Percentiles rank a stretch among this genome's conserved stretches.
Conservation (phyloP, 2,888 invertebrate species). For the Gymnoscelis rufifasciata region DNA sequence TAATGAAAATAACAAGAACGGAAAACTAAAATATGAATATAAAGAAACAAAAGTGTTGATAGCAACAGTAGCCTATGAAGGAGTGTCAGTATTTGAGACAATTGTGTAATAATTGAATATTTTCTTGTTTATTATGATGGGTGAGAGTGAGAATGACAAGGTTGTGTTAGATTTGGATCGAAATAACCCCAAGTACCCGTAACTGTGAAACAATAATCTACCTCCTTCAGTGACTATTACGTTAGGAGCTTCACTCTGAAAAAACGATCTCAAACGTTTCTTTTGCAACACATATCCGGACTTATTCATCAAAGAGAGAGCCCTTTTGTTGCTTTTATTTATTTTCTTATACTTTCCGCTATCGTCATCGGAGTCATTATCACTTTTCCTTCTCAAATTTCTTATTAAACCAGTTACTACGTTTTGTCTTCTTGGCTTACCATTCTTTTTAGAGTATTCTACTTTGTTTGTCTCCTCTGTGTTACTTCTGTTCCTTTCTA, state of each 20-base stretch:
- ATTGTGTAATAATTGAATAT: neutral
- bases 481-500: constrained; percentile 57
- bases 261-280: constrained; percentile 62
- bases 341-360: constrained; percentile 71
- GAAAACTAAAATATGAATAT: neutral
- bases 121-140: neutral
- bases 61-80: neutral
- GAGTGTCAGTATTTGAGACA: neutral
- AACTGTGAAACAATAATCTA: constrained; percentile 35
- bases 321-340: constrained; percentile 69
- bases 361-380: constrained; percentile 64
- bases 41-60: neutral
- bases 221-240: constrained; percentile 77
- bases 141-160: constrained; percentile 6
- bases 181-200: constrained; percentile 9
- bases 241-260: constrained; percentile 69
- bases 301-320: constrained; percentile 62
- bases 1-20: no score
- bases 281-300: constrained; percentile 58
- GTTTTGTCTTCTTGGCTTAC: constrained; percentile 54
- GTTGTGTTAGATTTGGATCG: neutral
- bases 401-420: constrained; percentile 61
- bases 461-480: constrained; percentile 39
- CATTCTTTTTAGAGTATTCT: constrained; percentile 65
- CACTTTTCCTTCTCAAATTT: constrained; percentile 58